Evolutionary conservation across 2,797 vertebrate genomes (phyloP), one percentile per base, ranked within the genome.

Genomic region (Hemibagrus guttatus): DNA sequence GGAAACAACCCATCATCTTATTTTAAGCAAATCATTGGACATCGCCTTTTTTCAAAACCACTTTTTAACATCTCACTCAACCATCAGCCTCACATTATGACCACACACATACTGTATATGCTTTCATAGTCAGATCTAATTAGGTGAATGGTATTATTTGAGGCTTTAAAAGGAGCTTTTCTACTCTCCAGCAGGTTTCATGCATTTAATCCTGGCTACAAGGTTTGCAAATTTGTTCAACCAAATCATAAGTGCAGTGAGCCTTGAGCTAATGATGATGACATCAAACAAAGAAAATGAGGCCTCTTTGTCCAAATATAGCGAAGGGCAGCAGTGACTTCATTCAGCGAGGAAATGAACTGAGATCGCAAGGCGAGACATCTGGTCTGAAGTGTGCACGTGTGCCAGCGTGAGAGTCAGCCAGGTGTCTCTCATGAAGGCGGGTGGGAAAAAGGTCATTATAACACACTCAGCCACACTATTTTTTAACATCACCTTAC

Each of bases 221-320:
- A 78, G 82, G 90, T 88, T 91, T 88, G 79, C 21, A 88, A 90
- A 93, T 93, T 90, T 92, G 92, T 90, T 93, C 92, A 92, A 88
- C 91, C 92, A 87, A 91, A 94, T 92, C 91, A 87, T 86, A 85
- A 84, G 91, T 42, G 52, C 82, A 1, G 80, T 68, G 81, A 90
- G 89, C 93, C 92, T 93, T 91, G 91, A 93, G 89, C 88, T 91
- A 86, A 84, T 90, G 90, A 93, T 89, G 91, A 94, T 93, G 92
- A 95, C 91, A 94, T 94, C 92, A 93, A 93, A 92, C 85, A 11
- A 87, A 86, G 85, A 87, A 89, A 91, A 89, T 42, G 88, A 90
- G 79, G 52, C 74, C 85, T 88, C 75, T 87, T 75, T 84, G 90
- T 93, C 91, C 90, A 88, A 91, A 90, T 89, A 86, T 91, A 88